Percentiles rank a stretch among this genome's conserved stretches.
These are phyloP conservation scores for Heliconius eleuchia DNA, from an alignment of 1,140 invertebrate genomes.

Conservation along the genomic window DNA sequence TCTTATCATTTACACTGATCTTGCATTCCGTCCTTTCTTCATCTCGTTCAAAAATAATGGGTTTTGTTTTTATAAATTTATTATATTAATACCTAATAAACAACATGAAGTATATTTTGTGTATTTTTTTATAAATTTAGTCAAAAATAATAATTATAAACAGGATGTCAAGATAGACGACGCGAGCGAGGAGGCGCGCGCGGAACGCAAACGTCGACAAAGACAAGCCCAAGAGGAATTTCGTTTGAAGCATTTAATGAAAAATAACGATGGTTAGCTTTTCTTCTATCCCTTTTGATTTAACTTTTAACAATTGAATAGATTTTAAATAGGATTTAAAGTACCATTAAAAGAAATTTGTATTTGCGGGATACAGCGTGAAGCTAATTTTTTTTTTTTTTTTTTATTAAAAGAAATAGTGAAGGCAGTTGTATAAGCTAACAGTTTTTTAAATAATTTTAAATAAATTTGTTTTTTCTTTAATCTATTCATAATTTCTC, in stretches of 20 bases:
- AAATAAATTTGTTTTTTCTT: background rate
- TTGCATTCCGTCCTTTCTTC: too few relatives aligned
- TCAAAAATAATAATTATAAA: conserved; percentile 24
- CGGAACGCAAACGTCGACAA: conserved; percentile 72
- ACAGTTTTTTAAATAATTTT: background rate
- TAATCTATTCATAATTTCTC: background rate
- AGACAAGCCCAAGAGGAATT: conserved; percentile 72
- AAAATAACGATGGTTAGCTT: conserved; percentile 58
- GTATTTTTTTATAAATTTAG: conserved; percentile 1
- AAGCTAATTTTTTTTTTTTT: too few relatives aligned
- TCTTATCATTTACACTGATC: too few relatives aligned
- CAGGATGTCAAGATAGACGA: conserved; percentile 47
- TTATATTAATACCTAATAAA: background rate
- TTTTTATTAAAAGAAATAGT: background rate
- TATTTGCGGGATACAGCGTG: too few relatives aligned
- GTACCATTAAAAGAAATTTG: background rate
- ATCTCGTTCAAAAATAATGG: too few relatives aligned
- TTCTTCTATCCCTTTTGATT: background rate
- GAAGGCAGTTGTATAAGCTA: background rate
- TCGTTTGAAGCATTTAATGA: conserved; percentile 59
- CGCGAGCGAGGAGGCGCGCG: conserved; percentile 57
- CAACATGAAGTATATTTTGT: too few relatives aligned
- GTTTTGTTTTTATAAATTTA: too few relatives aligned
- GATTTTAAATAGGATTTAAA: background rate
- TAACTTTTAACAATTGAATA: background rate